Percentiles rank a stretch among this genome's conserved stretches.
Conservation (phyloP, 2,113 vertebrate species). For the Struthidea cinerea region DNA sequence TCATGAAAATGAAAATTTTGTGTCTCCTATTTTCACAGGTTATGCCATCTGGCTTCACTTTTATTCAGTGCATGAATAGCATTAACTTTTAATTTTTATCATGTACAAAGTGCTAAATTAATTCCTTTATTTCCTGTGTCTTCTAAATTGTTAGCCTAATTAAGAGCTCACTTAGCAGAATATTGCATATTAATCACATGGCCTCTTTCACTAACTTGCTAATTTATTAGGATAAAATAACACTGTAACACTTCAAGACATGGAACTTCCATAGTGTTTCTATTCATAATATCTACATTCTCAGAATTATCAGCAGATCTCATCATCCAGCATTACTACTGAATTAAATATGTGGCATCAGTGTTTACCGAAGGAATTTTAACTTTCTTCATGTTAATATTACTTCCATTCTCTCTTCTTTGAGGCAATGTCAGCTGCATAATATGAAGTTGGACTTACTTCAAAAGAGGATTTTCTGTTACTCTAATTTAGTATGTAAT, state of each 20-base stretch:
- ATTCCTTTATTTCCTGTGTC: constrained; percentile 34
- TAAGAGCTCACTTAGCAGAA: not conserved
- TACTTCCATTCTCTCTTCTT: not conserved
- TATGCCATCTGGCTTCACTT: constrained; percentile 70
- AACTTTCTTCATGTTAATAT: not conserved
- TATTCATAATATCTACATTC: not conserved
- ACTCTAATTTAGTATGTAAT: not conserved
- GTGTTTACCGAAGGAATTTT: not conserved
- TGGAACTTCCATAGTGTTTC: not conserved
- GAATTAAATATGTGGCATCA: not conserved
- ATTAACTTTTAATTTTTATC: constrained; percentile 59
- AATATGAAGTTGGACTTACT: not conserved
- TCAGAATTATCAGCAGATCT: not conserved
- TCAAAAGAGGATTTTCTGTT: not conserved
- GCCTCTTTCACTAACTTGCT: not conserved
- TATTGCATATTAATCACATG: not conserved
- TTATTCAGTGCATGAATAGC: constrained; percentile 43
- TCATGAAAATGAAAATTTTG: constrained; percentile 58
- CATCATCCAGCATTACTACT: not conserved
- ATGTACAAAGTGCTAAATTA: constrained; percentile 47
- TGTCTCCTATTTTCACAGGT: constrained; percentile 53
- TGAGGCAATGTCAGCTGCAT: not conserved
- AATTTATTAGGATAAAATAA: not conserved
- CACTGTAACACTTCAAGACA: not conserved
- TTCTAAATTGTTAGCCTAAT: constrained; percentile 18